These are phyloP conservation scores for Pyrgus malvae DNA, from an alignment of 2,888 invertebrate species.

Conservation along the genomic window DNA sequence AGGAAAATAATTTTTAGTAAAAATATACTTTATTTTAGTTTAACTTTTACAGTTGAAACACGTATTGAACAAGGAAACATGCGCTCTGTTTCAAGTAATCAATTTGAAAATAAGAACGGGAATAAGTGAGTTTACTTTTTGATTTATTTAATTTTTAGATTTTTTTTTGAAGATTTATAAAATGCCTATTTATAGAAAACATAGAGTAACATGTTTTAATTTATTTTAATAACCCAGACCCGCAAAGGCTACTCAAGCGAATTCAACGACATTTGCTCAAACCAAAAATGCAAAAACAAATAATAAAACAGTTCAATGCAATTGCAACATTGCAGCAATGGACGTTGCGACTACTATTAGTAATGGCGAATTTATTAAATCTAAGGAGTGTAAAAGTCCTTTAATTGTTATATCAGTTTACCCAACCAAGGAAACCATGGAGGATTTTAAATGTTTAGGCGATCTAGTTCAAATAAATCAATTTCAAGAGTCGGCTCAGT, in stretches of 20 bases:
- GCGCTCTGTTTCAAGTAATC: background rate
- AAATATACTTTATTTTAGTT: background rate
- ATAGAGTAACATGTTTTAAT: no score
- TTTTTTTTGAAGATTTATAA: background rate
- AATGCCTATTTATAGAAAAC: no score
- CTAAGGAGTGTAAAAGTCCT: constrained; percentile 49
- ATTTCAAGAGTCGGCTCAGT: constrained; percentile 21
- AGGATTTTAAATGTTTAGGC: constrained; percentile 33
- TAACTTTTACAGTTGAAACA: constrained; percentile 14
- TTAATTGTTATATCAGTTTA: constrained; percentile 71
- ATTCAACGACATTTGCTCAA: constrained; percentile 41
- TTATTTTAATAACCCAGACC: no score
- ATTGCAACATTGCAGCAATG: constrained; percentile 33
- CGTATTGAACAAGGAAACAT: background rate
- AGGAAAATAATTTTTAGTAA: no score
- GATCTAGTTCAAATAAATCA: constrained; percentile 32
- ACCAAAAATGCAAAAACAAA: constrained; percentile 26
- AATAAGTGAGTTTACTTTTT: constrained; percentile 12
- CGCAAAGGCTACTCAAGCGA: constrained; percentile 60
- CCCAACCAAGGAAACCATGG: constrained; percentile 47
- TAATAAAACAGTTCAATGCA: constrained; percentile 48
- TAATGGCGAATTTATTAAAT: constrained; percentile 29
- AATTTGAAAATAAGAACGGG: background rate
- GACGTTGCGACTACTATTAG: constrained; percentile 29
- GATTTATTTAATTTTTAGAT: background rate